These are phyloP conservation scores for Leptinotarsa defecta DNA, from an alignment of 1,140 invertebrate species.

Conservation along the genomic window DNA sequence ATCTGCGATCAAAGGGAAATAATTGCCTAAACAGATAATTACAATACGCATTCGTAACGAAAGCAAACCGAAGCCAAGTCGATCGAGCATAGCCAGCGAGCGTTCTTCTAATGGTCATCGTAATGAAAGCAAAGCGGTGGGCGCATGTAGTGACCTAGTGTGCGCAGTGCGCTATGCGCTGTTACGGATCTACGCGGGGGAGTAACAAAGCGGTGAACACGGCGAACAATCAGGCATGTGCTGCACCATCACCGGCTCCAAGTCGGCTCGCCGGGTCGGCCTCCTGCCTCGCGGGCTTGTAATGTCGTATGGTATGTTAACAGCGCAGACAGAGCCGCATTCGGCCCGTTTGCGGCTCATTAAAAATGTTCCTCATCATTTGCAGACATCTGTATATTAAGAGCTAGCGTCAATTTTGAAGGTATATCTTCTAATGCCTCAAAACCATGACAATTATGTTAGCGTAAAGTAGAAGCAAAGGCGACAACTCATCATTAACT, in stretches of 20 bases:
- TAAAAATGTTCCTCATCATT: too few relatives aligned
- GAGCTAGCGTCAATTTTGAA: too few relatives aligned
- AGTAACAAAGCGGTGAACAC: slow-evolving; percentile 40
- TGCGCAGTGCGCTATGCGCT: slow-evolving; percentile 48
- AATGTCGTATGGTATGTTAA: slow-evolving; percentile 8
- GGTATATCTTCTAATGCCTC: too few relatives aligned
- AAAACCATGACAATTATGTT: too few relatives aligned
- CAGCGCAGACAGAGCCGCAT: neutral
- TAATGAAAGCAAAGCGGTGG: slow-evolving; percentile 32
- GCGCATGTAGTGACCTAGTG: slow-evolving; percentile 46
- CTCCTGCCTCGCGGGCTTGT: slow-evolving; percentile 37
- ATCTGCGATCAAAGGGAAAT: slow-evolving; percentile 15
- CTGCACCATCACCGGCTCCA: slow-evolving; percentile 29
- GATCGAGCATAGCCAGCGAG: neutral
- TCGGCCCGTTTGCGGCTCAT: neutral
- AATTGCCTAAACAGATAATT: slow-evolving; percentile 28
- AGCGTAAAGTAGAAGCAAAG: too few relatives aligned
- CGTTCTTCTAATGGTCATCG: slow-evolving; percentile 28
- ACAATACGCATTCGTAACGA: slow-evolving; percentile 26
- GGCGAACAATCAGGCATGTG: slow-evolving; percentile 36
- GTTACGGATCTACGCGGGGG: slow-evolving; percentile 45
- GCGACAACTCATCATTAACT: too few relatives aligned
- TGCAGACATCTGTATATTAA: too few relatives aligned
- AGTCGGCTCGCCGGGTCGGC: slow-evolving; percentile 35
- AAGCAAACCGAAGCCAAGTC: slow-evolving; percentile 4